These are phyloP conservation scores for Trichechus manatus DNA, from an alignment of 2,113 vertebrate species.

Conservation along the genomic window DNA sequence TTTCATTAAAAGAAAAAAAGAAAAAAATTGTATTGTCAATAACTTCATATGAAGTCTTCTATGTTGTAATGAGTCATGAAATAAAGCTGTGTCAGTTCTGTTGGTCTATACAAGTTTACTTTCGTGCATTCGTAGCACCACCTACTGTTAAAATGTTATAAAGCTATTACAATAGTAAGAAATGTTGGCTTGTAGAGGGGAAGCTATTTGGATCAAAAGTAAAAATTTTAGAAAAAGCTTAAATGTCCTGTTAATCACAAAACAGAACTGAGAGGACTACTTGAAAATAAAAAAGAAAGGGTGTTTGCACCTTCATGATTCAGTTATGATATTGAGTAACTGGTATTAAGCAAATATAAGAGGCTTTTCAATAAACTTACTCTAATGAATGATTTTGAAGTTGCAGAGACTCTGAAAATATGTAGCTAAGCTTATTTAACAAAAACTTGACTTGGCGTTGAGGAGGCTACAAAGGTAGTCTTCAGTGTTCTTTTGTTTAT, in stretches of 20 bases:
- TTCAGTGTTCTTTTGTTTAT: neutral
- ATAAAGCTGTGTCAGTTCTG: constrained; percentile 88
- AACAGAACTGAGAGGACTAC: neutral
- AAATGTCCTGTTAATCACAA: neutral
- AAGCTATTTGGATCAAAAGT: neutral
- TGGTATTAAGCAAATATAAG: neutral
- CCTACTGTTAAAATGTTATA: constrained; percentile 55
- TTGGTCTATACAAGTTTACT: constrained; percentile 72
- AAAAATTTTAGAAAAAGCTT: constrained; percentile 24
- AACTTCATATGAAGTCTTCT: constrained; percentile 89
- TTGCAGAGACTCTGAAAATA: constrained; percentile 5
- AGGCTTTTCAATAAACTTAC: neutral
- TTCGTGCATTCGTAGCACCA: constrained; percentile 53
- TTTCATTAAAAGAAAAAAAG: constrained; percentile 89
- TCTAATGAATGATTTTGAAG: neutral
- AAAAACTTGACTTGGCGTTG: neutral
- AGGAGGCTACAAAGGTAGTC: neutral
- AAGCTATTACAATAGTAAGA: neutral
- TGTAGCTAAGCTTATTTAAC: neutral
- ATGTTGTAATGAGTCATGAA: constrained; percentile 89
- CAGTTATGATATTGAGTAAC: neutral
- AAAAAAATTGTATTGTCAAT: constrained; percentile 90
- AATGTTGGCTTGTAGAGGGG: neutral
- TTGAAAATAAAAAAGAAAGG: neutral
- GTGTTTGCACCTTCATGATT: neutral